Conservation (phyloP, 2,888 invertebrate species). For the Thymelicus acteon region DNA sequence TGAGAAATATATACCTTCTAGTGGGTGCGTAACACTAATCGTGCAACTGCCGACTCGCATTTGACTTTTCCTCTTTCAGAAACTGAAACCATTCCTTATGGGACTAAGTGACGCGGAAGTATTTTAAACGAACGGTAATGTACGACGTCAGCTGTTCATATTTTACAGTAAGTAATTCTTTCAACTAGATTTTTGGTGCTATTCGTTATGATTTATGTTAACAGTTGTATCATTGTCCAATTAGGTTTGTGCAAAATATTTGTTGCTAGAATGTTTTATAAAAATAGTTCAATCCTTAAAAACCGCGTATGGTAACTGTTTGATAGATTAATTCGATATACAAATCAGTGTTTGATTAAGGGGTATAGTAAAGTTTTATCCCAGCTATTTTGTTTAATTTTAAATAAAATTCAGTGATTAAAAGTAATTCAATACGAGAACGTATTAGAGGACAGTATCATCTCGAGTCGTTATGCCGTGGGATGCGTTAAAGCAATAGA, state of each 20-base stretch:
- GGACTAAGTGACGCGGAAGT: slow-evolving; percentile 48
- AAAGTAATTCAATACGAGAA: too few relatives aligned
- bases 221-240: not conserved
- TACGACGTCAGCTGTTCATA: slow-evolving; percentile 29
- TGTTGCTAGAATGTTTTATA: not conserved
- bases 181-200: slow-evolving; percentile 37
- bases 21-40: slow-evolving; percentile 41
- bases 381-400: too few relatives aligned
- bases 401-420: too few relatives aligned
- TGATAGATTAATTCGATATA: not conserved
- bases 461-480: slow-evolving; percentile 31
- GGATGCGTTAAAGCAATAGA: slow-evolving; percentile 32
- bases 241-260: not conserved
- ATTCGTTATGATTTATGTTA: not conserved
- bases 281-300: too few relatives aligned
- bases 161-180: slow-evolving; percentile 45
- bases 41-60: slow-evolving; percentile 46
- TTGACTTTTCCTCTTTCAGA: slow-evolving; percentile 50
- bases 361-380: too few relatives aligned
- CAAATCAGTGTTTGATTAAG: not conserved
- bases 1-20: not conserved
- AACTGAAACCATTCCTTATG: slow-evolving; percentile 47
- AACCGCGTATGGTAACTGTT: too few relatives aligned
- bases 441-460: not conserved
- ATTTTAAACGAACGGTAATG: slow-evolving; percentile 41